Evolutionary conservation across 2,888 invertebrate genomes (phyloP).

Genomic region (Epistrophella euchroma): DNA sequence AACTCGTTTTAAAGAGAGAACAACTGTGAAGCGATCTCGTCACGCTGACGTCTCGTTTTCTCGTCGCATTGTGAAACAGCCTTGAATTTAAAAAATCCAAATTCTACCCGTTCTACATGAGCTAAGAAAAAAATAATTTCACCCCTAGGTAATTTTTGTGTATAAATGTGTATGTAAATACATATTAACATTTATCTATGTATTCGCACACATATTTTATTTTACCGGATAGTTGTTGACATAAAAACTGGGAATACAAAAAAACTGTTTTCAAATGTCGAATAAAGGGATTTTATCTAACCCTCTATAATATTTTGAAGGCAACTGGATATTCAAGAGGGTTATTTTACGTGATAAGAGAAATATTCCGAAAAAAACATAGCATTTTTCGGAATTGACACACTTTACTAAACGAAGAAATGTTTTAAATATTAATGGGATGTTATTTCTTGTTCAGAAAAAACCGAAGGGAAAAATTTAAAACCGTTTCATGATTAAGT

Average conservation of each 20-base stretch:
- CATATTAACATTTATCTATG: no score
- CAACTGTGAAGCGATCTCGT: no score
- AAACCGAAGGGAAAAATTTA: not conserved
- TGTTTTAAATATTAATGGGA: not conserved
- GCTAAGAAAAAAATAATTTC: no score
- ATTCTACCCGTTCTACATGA: no score
- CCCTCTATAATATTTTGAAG: not conserved
- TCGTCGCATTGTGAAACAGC: no score
- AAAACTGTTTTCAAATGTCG: not conserved
- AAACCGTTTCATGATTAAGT: not conserved
- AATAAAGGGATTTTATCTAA: not conserved
- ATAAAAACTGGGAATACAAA: not conserved
- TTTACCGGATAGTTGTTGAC: no score
- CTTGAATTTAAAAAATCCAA: no score
- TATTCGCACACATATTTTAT: no score
- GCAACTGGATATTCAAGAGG: not conserved
- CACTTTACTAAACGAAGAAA: not conserved
- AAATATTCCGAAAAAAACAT: slow-evolving; percentile 12
- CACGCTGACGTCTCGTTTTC: no score
- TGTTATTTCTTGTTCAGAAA: not conserved
- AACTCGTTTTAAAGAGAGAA: no score
- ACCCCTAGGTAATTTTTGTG: no score
- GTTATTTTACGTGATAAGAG: not conserved
- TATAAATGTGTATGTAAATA: no score
- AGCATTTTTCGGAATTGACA: not conserved